Conservation (phyloP, 2,113 vertebrate genomes). For the Pongo pygmaeus region DNA sequence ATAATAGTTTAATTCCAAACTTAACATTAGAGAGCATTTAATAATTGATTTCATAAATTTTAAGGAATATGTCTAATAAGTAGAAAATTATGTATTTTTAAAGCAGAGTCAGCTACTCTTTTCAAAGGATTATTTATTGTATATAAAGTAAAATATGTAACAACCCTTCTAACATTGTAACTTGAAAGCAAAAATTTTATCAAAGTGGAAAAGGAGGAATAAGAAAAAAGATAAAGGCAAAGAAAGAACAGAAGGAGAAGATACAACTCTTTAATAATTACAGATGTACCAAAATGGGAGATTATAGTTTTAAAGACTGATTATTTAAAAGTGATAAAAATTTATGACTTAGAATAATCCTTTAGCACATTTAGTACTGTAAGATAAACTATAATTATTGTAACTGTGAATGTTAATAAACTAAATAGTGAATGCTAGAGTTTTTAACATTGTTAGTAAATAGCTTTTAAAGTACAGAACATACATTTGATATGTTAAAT, state of each 20-base stretch:
- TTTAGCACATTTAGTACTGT: background rate
- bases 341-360: background rate
- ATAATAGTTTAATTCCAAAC: background rate
- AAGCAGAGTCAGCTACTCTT: background rate
- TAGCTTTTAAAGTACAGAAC: background rate
- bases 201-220: background rate
- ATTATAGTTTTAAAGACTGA: background rate
- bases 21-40: background rate
- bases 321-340: background rate
- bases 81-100: background rate
- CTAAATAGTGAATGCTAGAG: background rate
- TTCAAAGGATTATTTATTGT: background rate
- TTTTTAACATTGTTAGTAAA: background rate
- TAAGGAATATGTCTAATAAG: background rate
- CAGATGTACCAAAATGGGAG: background rate
- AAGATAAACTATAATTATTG: background rate
- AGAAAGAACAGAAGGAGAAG: background rate
- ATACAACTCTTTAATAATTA: background rate
- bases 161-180: background rate
- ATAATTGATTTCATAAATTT: background rate
- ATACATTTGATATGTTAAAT: background rate
- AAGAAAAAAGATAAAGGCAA: too few relatives aligned
- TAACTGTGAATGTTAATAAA: background rate
- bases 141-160: background rate
- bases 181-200: background rate